phyloP scores from a whole-genome alignment of 1,140 invertebrate genomes.

The Trypoxylus dichotomus region DNA sequence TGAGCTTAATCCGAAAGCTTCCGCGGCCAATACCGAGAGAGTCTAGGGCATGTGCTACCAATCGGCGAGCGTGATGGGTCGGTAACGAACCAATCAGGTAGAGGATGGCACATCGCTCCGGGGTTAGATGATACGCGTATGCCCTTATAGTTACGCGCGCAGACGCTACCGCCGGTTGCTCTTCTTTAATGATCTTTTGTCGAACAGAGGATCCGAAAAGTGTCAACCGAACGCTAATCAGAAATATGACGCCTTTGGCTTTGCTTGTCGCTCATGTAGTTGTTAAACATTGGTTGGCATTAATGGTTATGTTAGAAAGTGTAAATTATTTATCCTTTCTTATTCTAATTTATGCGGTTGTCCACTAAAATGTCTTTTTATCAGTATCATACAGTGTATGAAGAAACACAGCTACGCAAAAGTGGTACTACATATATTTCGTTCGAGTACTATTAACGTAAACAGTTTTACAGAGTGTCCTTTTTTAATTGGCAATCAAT shows the following conservation, averaged over 20 bases:
- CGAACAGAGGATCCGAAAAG: neutral
- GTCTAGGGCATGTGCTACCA: conserved; percentile 40
- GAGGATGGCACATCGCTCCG: conserved; percentile 31
- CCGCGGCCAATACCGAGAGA: conserved; percentile 37
- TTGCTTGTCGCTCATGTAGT: neutral
- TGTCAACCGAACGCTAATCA: neutral
- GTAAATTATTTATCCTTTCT: no score
- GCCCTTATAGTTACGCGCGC: conserved; percentile 31
- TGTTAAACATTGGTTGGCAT: no score
- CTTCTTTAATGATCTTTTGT: conserved; percentile 13
- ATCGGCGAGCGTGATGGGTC: conserved; percentile 29
- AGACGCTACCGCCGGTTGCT: neutral
- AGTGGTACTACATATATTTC: no score
- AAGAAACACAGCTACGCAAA: no score
- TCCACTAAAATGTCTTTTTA: no score
- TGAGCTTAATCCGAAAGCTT: conserved; percentile 36
- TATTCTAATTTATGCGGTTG: no score
- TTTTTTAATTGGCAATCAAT: no score
- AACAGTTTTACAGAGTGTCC: no score
- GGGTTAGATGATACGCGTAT: conserved; percentile 37
- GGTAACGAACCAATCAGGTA: conserved; percentile 36
- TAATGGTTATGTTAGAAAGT: no score
- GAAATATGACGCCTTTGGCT: neutral
- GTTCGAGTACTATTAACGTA: no score
- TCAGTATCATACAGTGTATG: no score